Evolutionary conservation across 1,140 invertebrate species (phyloP), one percentile per base, ranked within the genome.

Genomic region (Leptinotarsa lineolata): DNA sequence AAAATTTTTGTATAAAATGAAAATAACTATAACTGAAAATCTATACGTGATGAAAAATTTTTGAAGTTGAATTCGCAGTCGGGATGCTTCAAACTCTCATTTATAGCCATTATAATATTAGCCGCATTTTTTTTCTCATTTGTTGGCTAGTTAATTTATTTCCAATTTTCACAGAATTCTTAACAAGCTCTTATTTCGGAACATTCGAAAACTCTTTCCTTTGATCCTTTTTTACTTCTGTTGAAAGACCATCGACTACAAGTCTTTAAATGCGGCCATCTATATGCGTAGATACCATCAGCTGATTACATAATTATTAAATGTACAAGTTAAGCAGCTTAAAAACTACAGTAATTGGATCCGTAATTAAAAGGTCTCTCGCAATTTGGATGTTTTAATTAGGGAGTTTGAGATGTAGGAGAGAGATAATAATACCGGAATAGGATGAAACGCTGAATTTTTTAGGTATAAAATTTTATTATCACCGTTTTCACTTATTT

Each of bases 341-440:
- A 78, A 80, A 78, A 80, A 78, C 75, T 78, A 77, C 77, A 71
- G 76, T 80, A 80, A 80, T 80, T 80, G 79, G 79, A 67, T 77
- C 46, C 72, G 74, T 80, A 80, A 80, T 80, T 80, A 80, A 80
- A 80, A 78, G 74, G 77, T 64, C 77, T 77, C 74, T 78, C 72
- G 79, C 76, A 80, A 80, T 80, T 80, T 77, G 79, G 79, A 80
- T 80, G 79, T 75, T 80, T 80, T 80, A 80, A 80, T 80, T 80
- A 80, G 75, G 67, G 71, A 69, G 73, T 24, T 67, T 30, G 65
- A 67, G 39, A 67, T 63, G 61, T 21, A 63, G 20, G 20, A 30
- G 61, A 30, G 61, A 63, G 61, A 63, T 63, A 39, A 63, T 63
- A 4, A 63, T 63, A 63, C 61, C 11, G 20, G 61, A 18, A 63